Base-by-base conservation (phyloP, 2,888 invertebrate genomes). In the Deilephila elpenor region DNA sequence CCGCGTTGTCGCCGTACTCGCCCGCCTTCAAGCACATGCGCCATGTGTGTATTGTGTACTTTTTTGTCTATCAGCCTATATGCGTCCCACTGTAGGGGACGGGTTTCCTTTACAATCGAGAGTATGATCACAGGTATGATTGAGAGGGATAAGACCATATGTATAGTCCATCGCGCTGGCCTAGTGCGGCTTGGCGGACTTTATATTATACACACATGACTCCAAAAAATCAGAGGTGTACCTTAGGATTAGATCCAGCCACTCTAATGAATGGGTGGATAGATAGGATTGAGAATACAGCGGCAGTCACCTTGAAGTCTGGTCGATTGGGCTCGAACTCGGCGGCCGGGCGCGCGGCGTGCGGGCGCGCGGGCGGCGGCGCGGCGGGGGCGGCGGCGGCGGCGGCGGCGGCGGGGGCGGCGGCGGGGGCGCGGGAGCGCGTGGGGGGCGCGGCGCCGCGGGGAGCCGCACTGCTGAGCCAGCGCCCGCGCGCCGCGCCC, bases 1-100 rank as follows among this genome's bases (percentile, higher is more conserved):
- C 89, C 77, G 83, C 91, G 84, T 89, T 88, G 86, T 91, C 92
- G 61, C 91, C 92, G 86, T 92, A 92, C 85, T 92, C 92, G 79
- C 92, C 92, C 82, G 89, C 89, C 92, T 92, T 85, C 83, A 83
- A 85, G 82, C 80, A 83, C 79, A 83, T 80, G 80, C 83, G 44
- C 44, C 44, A 11, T 44, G 44, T 44, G 14, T 11, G 11, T 44
- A 44, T 4, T 44, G 44, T 11, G 11, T 44, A 44, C 14, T 44
- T 44, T 11, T 11, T 1, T 37, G 8, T 37, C 37, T 37, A 8
- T 37, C 37, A 37, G 37, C 37, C 37, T 8, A 37, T 37, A 37
- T 29, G 14, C 44, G 32, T 37, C 37, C 37, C 37, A 37, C 37
- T 37, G 11, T 8, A 8, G 37, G 37, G 37, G 0, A 37, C 37